These are phyloP conservation scores for Brachyrhaphis roseni DNA, from an alignment of 2,797 vertebrate genomes.

Conservation along the genomic window DNA sequence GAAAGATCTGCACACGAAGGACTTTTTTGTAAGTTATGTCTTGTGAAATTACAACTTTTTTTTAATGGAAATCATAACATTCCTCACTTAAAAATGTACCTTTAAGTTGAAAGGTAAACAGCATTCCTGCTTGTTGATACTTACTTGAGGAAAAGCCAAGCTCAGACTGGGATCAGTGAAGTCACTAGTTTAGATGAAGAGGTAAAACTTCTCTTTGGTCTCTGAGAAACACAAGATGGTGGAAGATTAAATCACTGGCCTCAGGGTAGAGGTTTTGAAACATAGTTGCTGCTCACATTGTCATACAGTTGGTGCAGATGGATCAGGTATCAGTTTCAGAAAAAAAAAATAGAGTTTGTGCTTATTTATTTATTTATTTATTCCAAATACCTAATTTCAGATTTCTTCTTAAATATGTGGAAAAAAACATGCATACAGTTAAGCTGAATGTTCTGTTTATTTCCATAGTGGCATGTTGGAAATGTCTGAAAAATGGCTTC, in stretches of 20 bases:
- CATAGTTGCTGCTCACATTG: constrained; percentile 40
- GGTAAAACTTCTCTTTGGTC: constrained; percentile 58
- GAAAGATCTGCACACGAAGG: background rate
- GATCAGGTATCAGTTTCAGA: constrained; percentile 38
- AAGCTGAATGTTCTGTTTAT: constrained; percentile 56
- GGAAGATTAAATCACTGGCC: constrained; percentile 58
- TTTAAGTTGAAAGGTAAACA: constrained; percentile 14
- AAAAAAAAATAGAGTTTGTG: constrained; percentile 29
- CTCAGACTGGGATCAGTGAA: constrained; percentile 48
- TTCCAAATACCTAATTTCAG: constrained; percentile 31
- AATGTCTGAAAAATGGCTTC: constrained; percentile 75
- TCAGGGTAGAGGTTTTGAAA: constrained; percentile 35
- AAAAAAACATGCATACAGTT: constrained; percentile 34
- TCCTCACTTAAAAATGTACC: background rate
- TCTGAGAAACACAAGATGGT: constrained; percentile 47
- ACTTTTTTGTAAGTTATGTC: background rate
- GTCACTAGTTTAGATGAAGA: constrained; percentile 55
- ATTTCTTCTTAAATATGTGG: constrained; percentile 38
- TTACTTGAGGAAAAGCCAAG: constrained; percentile 58
- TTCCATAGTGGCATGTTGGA: constrained; percentile 70
- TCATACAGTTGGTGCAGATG: constrained; percentile 42
- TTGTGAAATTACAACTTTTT: background rate
- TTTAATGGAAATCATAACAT: background rate
- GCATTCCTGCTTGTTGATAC: constrained; percentile 46
- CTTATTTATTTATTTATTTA: constrained; percentile 13